Evolutionary conservation across 1,140 invertebrate species (phyloP), one percentile per base, ranked within the genome.

Genomic region (Drosophila pseudoananassae): DNA sequence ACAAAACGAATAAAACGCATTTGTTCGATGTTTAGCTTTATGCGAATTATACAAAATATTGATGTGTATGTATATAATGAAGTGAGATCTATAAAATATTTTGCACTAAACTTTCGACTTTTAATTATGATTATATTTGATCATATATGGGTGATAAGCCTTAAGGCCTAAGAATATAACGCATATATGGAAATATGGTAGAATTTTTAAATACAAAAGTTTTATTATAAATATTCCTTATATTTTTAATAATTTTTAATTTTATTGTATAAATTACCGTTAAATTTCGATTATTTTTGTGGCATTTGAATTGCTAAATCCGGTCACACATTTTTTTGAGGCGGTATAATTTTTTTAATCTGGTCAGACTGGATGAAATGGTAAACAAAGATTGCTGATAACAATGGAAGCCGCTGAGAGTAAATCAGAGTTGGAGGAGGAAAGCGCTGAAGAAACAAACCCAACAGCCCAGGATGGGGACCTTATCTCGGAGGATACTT

Each of bases 61-160:
- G 33, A 61, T 40, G 47, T 60, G 43, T 51, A 31, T 63, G 51
- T 60, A 46, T 40, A 69, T 70, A 71, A 53, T 69, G 64, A 70
- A 72, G 72, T 71, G 43, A 52, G 5, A 70, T 15, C 14, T 49
- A 72, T 59, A 33, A 12, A 51, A 31, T 9, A 33, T 65, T 65
- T 61, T 6, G 57, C 57, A 63, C 31, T 61, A 40, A 40, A 59
- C 33, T 36, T 36, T 12, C 3, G 10, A 12, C 10, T 12, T 36
- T 36, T 36, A 12, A 9, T 29, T 20, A 3, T 20, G 20, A 3
- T 3, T 3, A 3, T 33, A 12, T 33, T 12, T 33, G 31, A 9
- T 8, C 1, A 33, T 3, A 10, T 9, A 10, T 9, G 31, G 31
- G 7, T 33, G 9, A 20, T 20, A 20, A 2, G 20, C 20, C 20